phyloP scores from a whole-genome alignment of 1,140 invertebrate genomes.

The Helicoverpa armigera region DNA sequence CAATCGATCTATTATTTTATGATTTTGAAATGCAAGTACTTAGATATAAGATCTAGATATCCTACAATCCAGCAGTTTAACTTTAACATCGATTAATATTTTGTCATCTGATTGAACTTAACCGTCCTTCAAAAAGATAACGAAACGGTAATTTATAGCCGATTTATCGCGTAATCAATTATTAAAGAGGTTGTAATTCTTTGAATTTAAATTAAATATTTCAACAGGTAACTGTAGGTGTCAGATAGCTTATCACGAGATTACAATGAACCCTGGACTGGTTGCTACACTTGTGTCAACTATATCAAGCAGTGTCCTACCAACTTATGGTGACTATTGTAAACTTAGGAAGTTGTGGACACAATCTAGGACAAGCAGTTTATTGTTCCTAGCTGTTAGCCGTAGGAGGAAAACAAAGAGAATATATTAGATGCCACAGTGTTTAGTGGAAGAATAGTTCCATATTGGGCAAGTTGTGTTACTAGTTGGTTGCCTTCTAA shows the following conservation, averaged over 20 bases:
- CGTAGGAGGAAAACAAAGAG: slow-evolving; percentile 2
- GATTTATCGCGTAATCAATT: too few relatives aligned
- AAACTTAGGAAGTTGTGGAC: background rate
- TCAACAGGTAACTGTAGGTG: too few relatives aligned
- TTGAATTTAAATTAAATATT: too few relatives aligned
- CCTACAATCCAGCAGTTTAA: background rate
- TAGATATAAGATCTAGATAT: background rate
- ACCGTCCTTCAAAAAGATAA: too few relatives aligned
- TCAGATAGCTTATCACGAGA: background rate
- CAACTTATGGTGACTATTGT: background rate
- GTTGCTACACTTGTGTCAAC: too few relatives aligned
- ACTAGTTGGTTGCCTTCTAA: background rate
- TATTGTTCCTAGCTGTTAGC: background rate
- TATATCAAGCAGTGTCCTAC: too few relatives aligned
- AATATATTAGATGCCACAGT: background rate
- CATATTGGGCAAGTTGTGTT: background rate
- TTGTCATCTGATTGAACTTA: too few relatives aligned
- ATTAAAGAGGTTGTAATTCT: too few relatives aligned
- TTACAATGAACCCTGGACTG: background rate
- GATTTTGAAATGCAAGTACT: background rate
- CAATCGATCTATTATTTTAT: background rate
- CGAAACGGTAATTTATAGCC: too few relatives aligned
- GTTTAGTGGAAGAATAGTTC: background rate
- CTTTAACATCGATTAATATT: too few relatives aligned
- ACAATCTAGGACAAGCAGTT: background rate